Conservation (phyloP, 2,113 vertebrate genomes). For the Hemichromis elongatus region DNA sequence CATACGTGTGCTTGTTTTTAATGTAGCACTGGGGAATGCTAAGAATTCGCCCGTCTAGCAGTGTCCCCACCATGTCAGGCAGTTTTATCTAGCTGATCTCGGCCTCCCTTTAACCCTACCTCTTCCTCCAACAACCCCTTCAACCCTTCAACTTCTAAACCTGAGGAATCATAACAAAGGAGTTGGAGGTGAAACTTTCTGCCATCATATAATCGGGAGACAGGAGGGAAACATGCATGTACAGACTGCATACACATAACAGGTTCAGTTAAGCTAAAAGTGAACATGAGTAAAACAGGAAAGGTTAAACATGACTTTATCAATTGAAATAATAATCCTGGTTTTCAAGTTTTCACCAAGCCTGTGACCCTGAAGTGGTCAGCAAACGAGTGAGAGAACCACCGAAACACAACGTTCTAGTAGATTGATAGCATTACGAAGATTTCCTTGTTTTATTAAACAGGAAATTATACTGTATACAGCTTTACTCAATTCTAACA, state of each 20-base stretch:
- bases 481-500: neutral
- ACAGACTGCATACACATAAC: neutral
- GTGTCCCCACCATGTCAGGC: slow-evolving; percentile 39
- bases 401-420: neutral
- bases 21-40: slow-evolving; percentile 17
- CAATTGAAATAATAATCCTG: slow-evolving; percentile 1
- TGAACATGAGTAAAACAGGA: neutral
- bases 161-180: slow-evolving; percentile 13
- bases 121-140: neutral
- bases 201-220: neutral
- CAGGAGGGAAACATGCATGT: accelerated
- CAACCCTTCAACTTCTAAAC: neutral
- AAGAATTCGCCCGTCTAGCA: slow-evolving; percentile 33
- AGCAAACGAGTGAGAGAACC: neutral
- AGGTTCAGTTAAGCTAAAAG: neutral
- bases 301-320: neutral
- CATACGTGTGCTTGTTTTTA: neutral
- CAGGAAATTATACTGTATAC: neutral
- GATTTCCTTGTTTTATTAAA: neutral
- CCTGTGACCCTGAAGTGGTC: neutral
- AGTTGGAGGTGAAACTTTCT: slow-evolving; percentile 35
- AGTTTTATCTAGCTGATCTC: slow-evolving; percentile 42
- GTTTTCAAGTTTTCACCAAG: neutral
- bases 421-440: neutral
- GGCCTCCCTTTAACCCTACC: slow-evolving; percentile 13